A percentile compares a stretch with the other conserved stretches of the same genome.
phyloP scores from a whole-genome alignment of 2,797 vertebrate genomes.

The Hirundo rustica region DNA sequence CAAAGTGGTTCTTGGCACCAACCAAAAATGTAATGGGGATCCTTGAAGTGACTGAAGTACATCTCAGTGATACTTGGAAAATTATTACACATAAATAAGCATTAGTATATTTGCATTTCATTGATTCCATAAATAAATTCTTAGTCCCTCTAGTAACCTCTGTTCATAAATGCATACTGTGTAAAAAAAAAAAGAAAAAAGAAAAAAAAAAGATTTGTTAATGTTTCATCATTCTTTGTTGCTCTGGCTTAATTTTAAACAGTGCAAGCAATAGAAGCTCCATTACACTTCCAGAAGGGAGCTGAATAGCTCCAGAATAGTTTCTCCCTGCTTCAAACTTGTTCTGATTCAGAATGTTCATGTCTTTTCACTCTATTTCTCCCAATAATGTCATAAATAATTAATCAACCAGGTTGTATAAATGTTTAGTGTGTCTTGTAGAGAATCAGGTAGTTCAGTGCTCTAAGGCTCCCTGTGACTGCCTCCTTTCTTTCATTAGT shows the following conservation, averaged over 20 bases:
- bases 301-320: neutral
- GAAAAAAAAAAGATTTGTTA: neutral
- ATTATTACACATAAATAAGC: slow-evolving; percentile 67
- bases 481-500: neutral
- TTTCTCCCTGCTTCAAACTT: slow-evolving; percentile 15
- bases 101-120: slow-evolving; percentile 67
- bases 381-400: slow-evolving; percentile 7
- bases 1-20: slow-evolving; percentile 40
- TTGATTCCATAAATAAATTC: slow-evolving; percentile 51
- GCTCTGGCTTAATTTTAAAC: slow-evolving; percentile 4
- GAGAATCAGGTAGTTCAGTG: neutral
- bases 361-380: slow-evolving; percentile 3
- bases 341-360: slow-evolving; percentile 9
- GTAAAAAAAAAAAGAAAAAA: neutral
- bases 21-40: slow-evolving; percentile 53
- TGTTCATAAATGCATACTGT: neutral
- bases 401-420: neutral
- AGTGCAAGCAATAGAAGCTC: neutral
- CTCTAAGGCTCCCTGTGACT: neutral
- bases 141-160: slow-evolving; percentile 21
- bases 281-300: neutral
- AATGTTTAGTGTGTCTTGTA: neutral
- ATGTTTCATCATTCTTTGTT: neutral
- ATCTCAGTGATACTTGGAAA: slow-evolving; percentile 60
- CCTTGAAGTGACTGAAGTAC: slow-evolving; percentile 66